Conservation (phyloP, 2,888 invertebrate genomes). For the Sinhomidia bicolor region DNA sequence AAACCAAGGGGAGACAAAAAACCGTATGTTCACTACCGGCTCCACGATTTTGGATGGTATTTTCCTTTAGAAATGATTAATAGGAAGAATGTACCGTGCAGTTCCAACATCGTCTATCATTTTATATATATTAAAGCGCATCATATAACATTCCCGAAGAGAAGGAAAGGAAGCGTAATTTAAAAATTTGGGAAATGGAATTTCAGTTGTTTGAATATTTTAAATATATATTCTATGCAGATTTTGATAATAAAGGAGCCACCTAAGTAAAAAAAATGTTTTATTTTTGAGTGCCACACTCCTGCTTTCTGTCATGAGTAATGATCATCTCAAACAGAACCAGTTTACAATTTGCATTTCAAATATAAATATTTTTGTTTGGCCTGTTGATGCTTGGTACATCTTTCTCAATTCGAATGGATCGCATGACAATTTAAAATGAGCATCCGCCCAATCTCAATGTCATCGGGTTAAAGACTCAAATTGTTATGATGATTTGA, state of each 20-base stretch:
- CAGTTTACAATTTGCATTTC: too few species aligned
- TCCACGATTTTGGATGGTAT: neutral
- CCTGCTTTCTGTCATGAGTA: too few species aligned
- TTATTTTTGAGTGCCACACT: too few species aligned
- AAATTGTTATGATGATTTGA: neutral
- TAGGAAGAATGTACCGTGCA: neutral
- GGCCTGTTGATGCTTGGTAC: neutral
- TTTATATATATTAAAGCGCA: too few species aligned
- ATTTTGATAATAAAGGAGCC: too few species aligned
- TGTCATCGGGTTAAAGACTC: constrained; percentile 32
- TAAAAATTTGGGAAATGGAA: too few species aligned
- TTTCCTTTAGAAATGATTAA: constrained; percentile 16
- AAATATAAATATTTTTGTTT: neutral
- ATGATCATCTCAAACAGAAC: neutral
- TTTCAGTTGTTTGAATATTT: too few species aligned
- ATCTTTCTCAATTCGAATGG: neutral
- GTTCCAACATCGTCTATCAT: too few species aligned
- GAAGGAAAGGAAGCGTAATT: too few species aligned
- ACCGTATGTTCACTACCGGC: neutral
- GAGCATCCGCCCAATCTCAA: constrained; percentile 22
- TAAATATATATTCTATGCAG: too few species aligned
- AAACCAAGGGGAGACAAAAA: neutral
- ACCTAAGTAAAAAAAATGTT: too few species aligned
- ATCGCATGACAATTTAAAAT: neutral
- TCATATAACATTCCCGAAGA: too few species aligned